Evolutionary conservation across 2,888 invertebrate species (phyloP).

Genomic region (Dryobotodes eremita): DNA sequence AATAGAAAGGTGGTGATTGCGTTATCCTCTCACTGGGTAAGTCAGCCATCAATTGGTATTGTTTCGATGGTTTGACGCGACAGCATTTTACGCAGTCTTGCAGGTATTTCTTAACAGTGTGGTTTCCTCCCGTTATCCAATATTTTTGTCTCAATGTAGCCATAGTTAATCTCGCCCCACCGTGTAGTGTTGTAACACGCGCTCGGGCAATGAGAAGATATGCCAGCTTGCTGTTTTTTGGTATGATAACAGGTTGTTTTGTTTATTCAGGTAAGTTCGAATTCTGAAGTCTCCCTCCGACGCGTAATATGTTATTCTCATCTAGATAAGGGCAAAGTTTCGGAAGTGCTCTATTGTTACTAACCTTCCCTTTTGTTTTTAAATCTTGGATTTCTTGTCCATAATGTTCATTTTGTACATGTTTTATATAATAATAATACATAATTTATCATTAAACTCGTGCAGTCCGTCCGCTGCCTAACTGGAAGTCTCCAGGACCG

Average conservation of each 20-base stretch:
- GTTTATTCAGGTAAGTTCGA: conserved; percentile 9
- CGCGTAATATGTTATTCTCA: too few relatives aligned
- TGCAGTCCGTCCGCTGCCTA: too few relatives aligned
- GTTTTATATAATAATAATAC: too few relatives aligned
- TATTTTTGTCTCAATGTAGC: conserved; percentile 7
- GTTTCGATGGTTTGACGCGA: conserved; percentile 1
- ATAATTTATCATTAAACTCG: too few relatives aligned
- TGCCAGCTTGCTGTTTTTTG: not conserved
- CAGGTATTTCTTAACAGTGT: conserved; percentile 3
- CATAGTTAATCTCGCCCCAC: conserved; percentile 2
- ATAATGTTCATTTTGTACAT: not conserved
- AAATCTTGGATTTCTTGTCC: too few relatives aligned
- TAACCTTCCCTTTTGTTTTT: too few relatives aligned
- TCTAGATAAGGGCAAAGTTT: too few relatives aligned
- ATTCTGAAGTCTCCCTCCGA: not conserved
- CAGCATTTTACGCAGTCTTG: not conserved
- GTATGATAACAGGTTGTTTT: not conserved
- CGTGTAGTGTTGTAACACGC: not conserved
- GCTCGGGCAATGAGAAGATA: not conserved
- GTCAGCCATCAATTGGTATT: not conserved
- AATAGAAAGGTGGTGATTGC: conserved; percentile 6
- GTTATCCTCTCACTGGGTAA: not conserved
- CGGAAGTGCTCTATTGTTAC: too few relatives aligned
- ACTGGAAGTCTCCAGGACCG: too few relatives aligned
- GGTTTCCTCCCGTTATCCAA: conserved; percentile 7